These are phyloP conservation scores for Pseudopipra pipra DNA, from an alignment of 2,113 vertebrate genomes.

Conservation along the genomic window DNA sequence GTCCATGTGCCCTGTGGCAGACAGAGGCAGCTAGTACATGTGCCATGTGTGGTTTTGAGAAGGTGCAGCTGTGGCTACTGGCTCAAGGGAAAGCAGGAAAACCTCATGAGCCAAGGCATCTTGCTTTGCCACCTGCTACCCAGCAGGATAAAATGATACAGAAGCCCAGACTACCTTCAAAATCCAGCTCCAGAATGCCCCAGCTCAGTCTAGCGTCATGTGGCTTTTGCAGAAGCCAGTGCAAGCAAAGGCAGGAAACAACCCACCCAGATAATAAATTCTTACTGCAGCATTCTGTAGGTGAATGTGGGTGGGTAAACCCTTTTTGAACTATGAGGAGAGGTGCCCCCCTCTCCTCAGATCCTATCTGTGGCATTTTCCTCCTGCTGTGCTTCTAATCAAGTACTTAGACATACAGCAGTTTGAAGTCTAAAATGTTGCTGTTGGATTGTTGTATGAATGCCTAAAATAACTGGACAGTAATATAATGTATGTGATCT, in stretches of 20 bases:
- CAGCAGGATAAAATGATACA: not conserved
- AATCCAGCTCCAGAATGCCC: not conserved
- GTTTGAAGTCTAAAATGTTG: not conserved
- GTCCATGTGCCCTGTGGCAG: not conserved
- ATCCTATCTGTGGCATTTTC: rapidly evolving
- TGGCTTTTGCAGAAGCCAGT: not conserved
- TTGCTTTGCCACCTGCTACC: not conserved
- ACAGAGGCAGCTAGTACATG: not conserved
- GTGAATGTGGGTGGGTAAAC: rapidly evolving
- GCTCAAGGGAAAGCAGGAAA: not conserved
- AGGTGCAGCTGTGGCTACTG: not conserved
- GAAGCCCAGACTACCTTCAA: not conserved
- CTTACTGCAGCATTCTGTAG: not conserved
- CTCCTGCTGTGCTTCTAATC: not conserved
- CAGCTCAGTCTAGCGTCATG: rapidly evolving
- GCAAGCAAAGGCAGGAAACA: not conserved
- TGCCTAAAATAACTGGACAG: not conserved
- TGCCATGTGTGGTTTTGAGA: not conserved
- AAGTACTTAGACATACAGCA: not conserved
- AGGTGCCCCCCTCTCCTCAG: not conserved
- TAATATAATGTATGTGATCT: not conserved
- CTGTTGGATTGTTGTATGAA: not conserved
- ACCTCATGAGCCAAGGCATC: not conserved
- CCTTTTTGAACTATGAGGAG: not conserved
- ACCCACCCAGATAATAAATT: not conserved